These are phyloP conservation scores for Diloba caeruleocephala DNA, from an alignment of 2,888 invertebrate species.

Conservation along the genomic window DNA sequence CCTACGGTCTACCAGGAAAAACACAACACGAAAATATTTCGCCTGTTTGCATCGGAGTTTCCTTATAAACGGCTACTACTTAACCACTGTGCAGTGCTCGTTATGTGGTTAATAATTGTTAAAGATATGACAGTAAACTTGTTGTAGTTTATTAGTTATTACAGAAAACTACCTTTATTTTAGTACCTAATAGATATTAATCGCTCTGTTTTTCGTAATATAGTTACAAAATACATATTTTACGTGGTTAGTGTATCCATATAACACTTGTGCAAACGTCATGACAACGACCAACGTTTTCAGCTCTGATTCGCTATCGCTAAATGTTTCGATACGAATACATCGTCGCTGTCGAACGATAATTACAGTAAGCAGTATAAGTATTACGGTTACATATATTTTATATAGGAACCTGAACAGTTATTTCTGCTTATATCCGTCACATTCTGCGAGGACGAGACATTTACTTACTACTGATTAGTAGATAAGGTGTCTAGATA, in stretches of 20 bases:
- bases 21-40: constrained; percentile 6
- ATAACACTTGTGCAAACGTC: constrained; percentile 36
- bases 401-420: constrained; percentile 12
- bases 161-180: background rate
- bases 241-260: constrained; percentile 14
- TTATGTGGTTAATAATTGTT: background rate
- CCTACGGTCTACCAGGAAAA: constrained; percentile 26
- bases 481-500: constrained; percentile 1
- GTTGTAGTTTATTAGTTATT: background rate
- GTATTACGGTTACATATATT: constrained; percentile 14
- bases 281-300: constrained; percentile 7
- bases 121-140: background rate
- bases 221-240: background rate
- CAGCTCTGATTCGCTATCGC: constrained; percentile 22
- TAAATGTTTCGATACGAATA: constrained; percentile 16
- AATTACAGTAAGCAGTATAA: constrained; percentile 23
- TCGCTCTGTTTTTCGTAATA: constrained; percentile 7
- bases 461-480: background rate
- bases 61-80: constrained; percentile 6
- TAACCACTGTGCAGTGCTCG: background rate
- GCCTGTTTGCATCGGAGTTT: constrained; percentile 8
- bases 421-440: constrained; percentile 11
- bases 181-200: constrained; percentile 2
- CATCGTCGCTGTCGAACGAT: constrained; percentile 7
- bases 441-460: constrained; percentile 5